Evolutionary conservation across 53 echinoderm and acorn worm species (phyloP).

Genomic region (Antedon mediterranea): DNA sequence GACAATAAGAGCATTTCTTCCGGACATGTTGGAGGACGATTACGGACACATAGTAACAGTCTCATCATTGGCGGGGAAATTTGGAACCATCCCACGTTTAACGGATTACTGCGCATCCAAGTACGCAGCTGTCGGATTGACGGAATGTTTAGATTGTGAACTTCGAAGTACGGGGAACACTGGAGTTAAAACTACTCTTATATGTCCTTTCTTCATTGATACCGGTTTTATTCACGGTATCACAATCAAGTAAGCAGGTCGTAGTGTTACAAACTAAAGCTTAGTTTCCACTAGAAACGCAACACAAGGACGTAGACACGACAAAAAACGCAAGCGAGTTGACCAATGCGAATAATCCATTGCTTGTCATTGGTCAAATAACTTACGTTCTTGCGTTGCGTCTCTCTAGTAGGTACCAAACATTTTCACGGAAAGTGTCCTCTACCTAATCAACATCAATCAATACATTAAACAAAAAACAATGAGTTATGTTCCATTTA

Average conservation of each 20-base stretch:
- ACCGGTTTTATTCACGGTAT: conserved; percentile 54
- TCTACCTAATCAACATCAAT: too few species aligned
- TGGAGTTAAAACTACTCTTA: conserved; percentile 43
- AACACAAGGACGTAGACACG: too few species aligned
- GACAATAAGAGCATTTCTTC: conserved; percentile 64
- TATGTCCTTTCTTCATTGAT: conserved; percentile 43
- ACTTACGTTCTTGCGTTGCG: too few species aligned
- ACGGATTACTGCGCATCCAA: conserved; percentile 69
- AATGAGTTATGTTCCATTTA: too few species aligned
- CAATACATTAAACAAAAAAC: too few species aligned
- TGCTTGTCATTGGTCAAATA: too few species aligned
- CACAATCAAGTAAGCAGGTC: conserved; percentile 22
- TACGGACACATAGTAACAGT: conserved; percentile 67
- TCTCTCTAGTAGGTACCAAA: too few species aligned
- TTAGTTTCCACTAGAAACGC: too few species aligned
- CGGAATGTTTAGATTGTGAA: conserved; percentile 48
- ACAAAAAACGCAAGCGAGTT: too few species aligned
- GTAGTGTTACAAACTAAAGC: too few species aligned
- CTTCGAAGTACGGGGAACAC: conserved; percentile 25
- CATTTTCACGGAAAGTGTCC: too few species aligned
- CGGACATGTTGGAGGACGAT: conserved; percentile 61
- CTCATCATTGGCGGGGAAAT: conserved; percentile 44
- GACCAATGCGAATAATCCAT: too few species aligned
- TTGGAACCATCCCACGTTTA: conserved; percentile 26
- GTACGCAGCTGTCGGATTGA: conserved; percentile 50